Conservation (phyloP, 2,888 invertebrate species). For the Plebejus melissa region DNA sequence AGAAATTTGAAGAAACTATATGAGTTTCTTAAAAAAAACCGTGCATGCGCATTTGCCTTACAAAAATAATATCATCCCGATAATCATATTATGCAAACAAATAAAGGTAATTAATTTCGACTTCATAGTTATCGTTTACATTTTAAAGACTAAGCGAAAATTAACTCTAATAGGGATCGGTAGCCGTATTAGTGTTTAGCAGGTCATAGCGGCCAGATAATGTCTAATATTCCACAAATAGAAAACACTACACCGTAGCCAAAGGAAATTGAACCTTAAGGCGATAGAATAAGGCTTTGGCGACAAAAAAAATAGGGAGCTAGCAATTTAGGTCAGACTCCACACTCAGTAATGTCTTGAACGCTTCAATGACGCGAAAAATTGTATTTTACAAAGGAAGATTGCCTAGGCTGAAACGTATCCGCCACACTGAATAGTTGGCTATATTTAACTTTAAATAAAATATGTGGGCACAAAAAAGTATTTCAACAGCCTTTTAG, state of each 20-base stretch:
- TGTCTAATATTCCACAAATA: constrained; percentile 50
- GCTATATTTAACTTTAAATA: not conserved
- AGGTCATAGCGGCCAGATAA: constrained; percentile 58
- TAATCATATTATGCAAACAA: not conserved
- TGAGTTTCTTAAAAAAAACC: too few relatives aligned
- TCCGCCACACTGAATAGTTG: constrained; percentile 30
- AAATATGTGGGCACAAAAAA: not conserved
- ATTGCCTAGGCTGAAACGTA: constrained; percentile 48
- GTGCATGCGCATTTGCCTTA: too few relatives aligned
- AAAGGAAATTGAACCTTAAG: constrained; percentile 42
- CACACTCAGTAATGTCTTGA: constrained; percentile 68
- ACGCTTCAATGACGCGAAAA: constrained; percentile 70
- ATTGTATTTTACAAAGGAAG: constrained; percentile 68
- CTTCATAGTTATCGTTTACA: not conserved
- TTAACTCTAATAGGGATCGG: constrained; percentile 51
- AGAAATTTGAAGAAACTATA: too few relatives aligned
- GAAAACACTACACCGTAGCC: constrained; percentile 33
- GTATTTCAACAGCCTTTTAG: not conserved
- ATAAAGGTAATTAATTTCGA: not conserved
- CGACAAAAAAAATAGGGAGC: too few relatives aligned
- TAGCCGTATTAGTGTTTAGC: constrained; percentile 59
- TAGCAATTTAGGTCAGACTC: constrained; percentile 54
- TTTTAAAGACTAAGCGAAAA: constrained; percentile 49
- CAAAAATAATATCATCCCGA: not conserved
- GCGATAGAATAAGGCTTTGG: constrained; percentile 29